A percentile compares a stretch with the other conserved stretches of the same genome.
phyloP scores from a whole-genome alignment of 92 coral and sea anemone genomes.

The Heteractis magnifica region DNA sequence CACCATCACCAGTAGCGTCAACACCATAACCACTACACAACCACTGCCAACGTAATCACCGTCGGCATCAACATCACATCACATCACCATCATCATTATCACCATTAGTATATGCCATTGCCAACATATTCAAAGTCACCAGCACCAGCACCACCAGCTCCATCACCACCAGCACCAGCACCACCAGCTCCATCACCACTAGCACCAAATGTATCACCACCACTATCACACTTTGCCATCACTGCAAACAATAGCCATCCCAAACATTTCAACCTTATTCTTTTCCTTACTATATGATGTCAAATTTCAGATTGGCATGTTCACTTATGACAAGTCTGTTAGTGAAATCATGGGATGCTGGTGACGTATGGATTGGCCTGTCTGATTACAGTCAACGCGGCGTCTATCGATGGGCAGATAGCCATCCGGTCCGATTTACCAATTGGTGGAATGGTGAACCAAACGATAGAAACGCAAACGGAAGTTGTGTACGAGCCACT shows the following conservation, averaged over 20 bases:
- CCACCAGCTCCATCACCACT: too few species aligned
- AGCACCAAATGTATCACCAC: background rate
- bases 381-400: conserved; percentile 52
- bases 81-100: too few species aligned
- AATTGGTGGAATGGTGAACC: conserved; percentile 94
- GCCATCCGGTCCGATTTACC: conserved; percentile 54
- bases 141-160: too few species aligned
- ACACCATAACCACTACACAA: too few species aligned
- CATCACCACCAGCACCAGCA: background rate
- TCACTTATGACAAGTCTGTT: conserved; percentile 61
- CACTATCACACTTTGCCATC: too few species aligned
- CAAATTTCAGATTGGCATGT: conserved; percentile 49
- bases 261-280: background rate
- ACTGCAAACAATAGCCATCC: background rate
- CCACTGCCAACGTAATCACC: too few species aligned
- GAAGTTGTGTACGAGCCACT: conserved; percentile 85
- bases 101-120: too few species aligned
- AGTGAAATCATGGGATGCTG: conserved; percentile 84
- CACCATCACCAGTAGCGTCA: too few species aligned
- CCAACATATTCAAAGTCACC: too few species aligned
- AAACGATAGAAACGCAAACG: conserved; percentile 56
- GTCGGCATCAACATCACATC: too few species aligned
- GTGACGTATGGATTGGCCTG: conserved; percentile 80
- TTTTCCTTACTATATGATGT: background rate
- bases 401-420: conserved; percentile 71